A percentile compares a stretch with the other conserved stretches of the same genome.
phyloP scores from a whole-genome alignment of 2,113 vertebrate species.

The Thunnus maccoyii region DNA sequence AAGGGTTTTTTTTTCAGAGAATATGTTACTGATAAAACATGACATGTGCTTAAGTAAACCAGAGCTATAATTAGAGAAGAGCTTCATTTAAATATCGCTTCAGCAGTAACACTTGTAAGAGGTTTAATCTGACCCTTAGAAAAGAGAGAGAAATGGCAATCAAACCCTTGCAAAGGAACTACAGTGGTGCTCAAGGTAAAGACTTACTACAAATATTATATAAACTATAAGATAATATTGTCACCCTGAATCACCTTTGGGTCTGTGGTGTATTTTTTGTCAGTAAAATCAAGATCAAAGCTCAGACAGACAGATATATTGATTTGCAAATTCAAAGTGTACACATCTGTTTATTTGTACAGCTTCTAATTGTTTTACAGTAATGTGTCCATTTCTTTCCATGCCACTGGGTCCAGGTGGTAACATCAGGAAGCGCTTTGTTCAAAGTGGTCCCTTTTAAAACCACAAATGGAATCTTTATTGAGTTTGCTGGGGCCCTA shows the following conservation, averaged over 20 bases:
- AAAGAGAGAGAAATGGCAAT: neutral
- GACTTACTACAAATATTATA: neutral
- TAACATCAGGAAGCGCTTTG: constrained; percentile 57
- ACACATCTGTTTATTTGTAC: constrained; percentile 53
- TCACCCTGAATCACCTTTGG: constrained; percentile 8
- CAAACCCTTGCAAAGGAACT: neutral
- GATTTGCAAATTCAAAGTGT: constrained; percentile 40
- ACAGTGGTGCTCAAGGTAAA: neutral
- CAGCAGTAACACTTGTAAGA: constrained; percentile 2
- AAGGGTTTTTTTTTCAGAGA: neutral
- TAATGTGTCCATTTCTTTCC: constrained; percentile 66
- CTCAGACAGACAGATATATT: constrained; percentile 54
- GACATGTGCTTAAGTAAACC: neutral
- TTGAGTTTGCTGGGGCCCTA: constrained; percentile 74
- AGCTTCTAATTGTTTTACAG: constrained; percentile 53
- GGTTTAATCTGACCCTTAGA: neutral
- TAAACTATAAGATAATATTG: neutral
- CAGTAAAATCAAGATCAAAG: constrained; percentile 13
- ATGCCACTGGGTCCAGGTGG: constrained; percentile 55
- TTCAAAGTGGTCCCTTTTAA: constrained; percentile 69
- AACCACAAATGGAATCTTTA: constrained; percentile 80
- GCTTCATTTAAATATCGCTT: constrained; percentile 19
- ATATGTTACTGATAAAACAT: constrained; percentile 4
- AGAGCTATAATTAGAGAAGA: constrained; percentile 8
- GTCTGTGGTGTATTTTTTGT: neutral